Base-by-base conservation (phyloP, 2,888 invertebrate species). In the Microdon myrmicae region DNA sequence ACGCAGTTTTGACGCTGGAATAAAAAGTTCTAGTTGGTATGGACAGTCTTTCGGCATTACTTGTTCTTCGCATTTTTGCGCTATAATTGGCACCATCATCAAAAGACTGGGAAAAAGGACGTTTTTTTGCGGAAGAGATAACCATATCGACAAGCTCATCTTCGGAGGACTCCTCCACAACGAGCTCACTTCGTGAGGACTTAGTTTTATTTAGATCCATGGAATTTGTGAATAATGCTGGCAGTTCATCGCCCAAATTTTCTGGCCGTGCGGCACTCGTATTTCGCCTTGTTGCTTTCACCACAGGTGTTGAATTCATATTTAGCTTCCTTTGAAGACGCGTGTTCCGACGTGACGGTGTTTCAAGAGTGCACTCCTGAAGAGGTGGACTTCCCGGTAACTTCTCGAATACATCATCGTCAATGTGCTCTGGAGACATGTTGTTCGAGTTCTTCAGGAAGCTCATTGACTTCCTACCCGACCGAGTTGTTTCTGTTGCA, bases 181-280 rank as follows among this genome's bases (percentile, higher is more conserved):
- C 13, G 0, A 34, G 1, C 1, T 43, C 34, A 49, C 66, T 14
- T 22, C 37, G 3, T 37, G 35, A 29, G 28, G 35, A 23, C 2
- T 68, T 67, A 8, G 35, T 43, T 37, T 68, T 70, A 28, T 73
- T 71, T 4, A 79, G 68, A 14, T 73, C 71, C 74, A 79, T 74
- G 1, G 77, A 76, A 6, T 68, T 71, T 2, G 61, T 72, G 54
- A 79, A 78, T 31, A 79, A 69, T 16, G 70, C 69, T 2, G 75
- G 75, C 7, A 79, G 45, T 17, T 77, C 68, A 29, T 69, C 69
- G 2, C 47, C 32, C 1, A 26, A 26, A 8, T 16, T 39, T 4
- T 5, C 6, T 20, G 38, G 20, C n/a, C 68, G 29, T 3, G 71
- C 67, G 13, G 37, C 12, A 7, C 43, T 8, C 4, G 14, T 35